Conservation (phyloP, 2,888 invertebrate species). For the Kuschelorhynchus macadamiae region DNA sequence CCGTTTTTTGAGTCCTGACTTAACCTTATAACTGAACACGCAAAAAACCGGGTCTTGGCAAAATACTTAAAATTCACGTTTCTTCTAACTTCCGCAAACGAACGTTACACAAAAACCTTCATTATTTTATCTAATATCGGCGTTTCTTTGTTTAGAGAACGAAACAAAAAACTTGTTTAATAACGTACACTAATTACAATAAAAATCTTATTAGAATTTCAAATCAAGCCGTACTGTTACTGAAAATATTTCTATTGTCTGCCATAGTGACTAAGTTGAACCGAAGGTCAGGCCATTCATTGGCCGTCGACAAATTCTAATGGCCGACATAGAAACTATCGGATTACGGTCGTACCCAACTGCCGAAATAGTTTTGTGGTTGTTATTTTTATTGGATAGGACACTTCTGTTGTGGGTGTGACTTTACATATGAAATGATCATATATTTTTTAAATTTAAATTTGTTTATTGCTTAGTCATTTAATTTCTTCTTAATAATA, state of each 20-base stretch:
- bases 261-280: constrained; percentile 37
- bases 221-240: constrained; percentile 37
- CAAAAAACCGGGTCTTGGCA: too few relatives aligned
- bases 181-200: constrained; percentile 16
- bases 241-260: constrained; percentile 49
- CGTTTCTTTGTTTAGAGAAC: constrained; percentile 20
- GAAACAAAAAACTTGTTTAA: constrained; percentile 12
- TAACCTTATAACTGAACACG: too few relatives aligned
- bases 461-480: too few relatives aligned
- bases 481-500: too few relatives aligned
- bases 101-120: constrained; percentile 10
- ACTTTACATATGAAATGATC: too few relatives aligned
- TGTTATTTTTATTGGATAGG: constrained; percentile 31
- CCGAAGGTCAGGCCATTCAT: constrained; percentile 44
- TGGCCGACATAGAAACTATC: constrained; percentile 46
- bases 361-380: constrained; percentile 24
- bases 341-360: constrained; percentile 40
- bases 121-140: not conserved
- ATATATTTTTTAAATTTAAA: too few relatives aligned
- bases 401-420: constrained; percentile 12
- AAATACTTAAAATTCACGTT: too few relatives aligned
- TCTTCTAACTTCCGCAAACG: too few relatives aligned
- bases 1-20: too few relatives aligned
- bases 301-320: constrained; percentile 43
- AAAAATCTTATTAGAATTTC: constrained; percentile 38